A percentile compares a stretch with the other conserved stretches of the same genome.
Evolutionary conservation across 1,140 invertebrate species (phyloP).

Genomic region (Zophobas morio): DNA sequence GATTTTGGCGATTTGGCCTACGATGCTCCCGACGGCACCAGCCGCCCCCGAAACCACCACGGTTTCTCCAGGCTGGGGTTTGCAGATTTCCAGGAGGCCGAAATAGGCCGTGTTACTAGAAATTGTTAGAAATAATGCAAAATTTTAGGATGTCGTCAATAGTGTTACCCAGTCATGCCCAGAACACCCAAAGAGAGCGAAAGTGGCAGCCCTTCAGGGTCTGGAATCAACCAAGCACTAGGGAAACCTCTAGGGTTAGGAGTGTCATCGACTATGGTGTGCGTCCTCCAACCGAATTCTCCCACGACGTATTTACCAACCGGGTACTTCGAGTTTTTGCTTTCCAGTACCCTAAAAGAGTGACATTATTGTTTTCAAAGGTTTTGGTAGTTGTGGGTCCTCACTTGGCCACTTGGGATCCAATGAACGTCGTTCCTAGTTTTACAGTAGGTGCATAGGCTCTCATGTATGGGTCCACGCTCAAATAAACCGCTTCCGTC

Average conservation of each 20-base stretch:
- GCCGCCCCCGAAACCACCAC: conserved; percentile 78
- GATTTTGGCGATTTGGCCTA: conserved; percentile 83
- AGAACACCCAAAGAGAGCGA: conserved; percentile 70
- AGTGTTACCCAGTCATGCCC: conserved; percentile 73
- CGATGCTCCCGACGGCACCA: conserved; percentile 78
- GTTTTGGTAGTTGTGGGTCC: conserved; percentile 32
- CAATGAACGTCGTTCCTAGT: conserved; percentile 74
- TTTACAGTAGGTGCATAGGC: conserved; percentile 70
- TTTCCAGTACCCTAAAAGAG: conserved; percentile 72
- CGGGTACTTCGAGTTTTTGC: conserved; percentile 72
- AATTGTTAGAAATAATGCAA: neutral
- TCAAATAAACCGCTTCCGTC: conserved; percentile 77
- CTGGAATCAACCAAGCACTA: conserved; percentile 51
- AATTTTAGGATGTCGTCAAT: neutral
- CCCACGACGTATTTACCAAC: conserved; percentile 69
- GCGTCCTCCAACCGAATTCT: conserved; percentile 72
- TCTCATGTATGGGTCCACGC: conserved; percentile 83
- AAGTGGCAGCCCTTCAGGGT: conserved; percentile 61
- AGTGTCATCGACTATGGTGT: conserved; percentile 67
- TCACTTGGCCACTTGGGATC: conserved; percentile 75
- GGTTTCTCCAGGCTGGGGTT: conserved; percentile 77
- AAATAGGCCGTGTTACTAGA: conserved; percentile 81
- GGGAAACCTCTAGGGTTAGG: neutral
- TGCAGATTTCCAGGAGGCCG: conserved; percentile 74
- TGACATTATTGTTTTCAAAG: conserved; percentile 27